phyloP scores from a whole-genome alignment of 2,113 vertebrate species.

The Aegithalos caudatus region DNA sequence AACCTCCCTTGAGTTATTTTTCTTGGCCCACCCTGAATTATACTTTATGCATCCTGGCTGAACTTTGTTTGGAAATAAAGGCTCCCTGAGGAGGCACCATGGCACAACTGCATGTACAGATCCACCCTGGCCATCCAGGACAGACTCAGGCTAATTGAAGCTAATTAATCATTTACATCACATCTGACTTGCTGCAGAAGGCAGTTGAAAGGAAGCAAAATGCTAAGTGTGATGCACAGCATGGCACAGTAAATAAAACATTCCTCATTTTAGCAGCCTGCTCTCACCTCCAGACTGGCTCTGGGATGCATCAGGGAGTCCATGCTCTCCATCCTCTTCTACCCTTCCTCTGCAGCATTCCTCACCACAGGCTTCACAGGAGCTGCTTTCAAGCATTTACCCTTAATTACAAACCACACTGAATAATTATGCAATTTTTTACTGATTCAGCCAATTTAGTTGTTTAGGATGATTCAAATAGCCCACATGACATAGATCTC shows the following conservation, averaged over 20 bases:
- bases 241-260: background rate
- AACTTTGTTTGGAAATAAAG: background rate
- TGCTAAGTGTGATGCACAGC: background rate
- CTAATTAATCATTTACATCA: background rate
- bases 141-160: background rate
- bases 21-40: background rate
- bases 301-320: too few species aligned
- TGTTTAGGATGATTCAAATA: background rate
- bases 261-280: background rate
- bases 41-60: background rate
- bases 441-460: background rate
- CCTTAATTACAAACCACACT: background rate
- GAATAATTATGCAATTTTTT: background rate
- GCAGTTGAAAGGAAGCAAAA: background rate
- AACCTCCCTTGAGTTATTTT: background rate
- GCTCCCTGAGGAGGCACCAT: background rate
- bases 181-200: background rate
- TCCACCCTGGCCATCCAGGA: background rate
- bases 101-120: background rate
- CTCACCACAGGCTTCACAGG: background rate
- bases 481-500: background rate
- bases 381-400: background rate
- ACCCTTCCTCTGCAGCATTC: background rate
- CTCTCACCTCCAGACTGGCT: background rate
- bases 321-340: background rate